Base-by-base conservation (phyloP, 2,113 vertebrate genomes). In the Cisticola juncidis region DNA sequence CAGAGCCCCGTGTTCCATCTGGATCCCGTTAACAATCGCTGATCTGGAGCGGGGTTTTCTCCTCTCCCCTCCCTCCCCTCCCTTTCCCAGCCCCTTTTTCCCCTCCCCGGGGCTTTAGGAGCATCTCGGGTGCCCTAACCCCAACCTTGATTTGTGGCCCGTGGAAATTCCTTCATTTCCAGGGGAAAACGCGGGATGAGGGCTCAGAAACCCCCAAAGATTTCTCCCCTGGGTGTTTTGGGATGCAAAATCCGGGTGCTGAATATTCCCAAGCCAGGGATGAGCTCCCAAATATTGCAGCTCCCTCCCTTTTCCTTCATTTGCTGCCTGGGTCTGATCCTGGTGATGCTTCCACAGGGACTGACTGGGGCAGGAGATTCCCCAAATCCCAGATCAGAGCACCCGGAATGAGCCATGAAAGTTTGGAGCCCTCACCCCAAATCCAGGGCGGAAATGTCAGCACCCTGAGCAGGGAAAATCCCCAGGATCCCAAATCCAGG, bases 1-100 rank as follows among this genome's bases (percentile, higher is more conserved):
- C 38, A 38, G 38, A 9, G 38, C 38, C 38, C 38, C 11, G 38
- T 38, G 38, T 38, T 38, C 38, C 98, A 98, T 98, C 98, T 98
- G 98, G 98, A 98, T 98, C 98, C 96, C 91, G 98, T 98, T 98
- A 98, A 98, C 98, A 97, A 98, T 98, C 97, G 96, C 98, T 98
- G 98, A 98, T 98, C 98, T 97, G 95, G 90, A 92, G 92, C 86
- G 64, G 50, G 76, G 77, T 86, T 89, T 95, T 94, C 96, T 72
- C 88, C 94, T 94, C 82, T 40, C 44, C 81, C 87, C 82, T 23
- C 16, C 86, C 22, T 25, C 86, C 35, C 68, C 44, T 86, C 88
- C 90, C n/a, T 48, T 72, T 91, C 61, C 54, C 73, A 53, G 28
- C 54, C 64, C 38, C 35, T 54, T 87, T 68, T 38, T 53, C 20